Evolutionary conservation across 1,140 invertebrate species (phyloP).

Genomic region (Drosophila mayri): DNA sequence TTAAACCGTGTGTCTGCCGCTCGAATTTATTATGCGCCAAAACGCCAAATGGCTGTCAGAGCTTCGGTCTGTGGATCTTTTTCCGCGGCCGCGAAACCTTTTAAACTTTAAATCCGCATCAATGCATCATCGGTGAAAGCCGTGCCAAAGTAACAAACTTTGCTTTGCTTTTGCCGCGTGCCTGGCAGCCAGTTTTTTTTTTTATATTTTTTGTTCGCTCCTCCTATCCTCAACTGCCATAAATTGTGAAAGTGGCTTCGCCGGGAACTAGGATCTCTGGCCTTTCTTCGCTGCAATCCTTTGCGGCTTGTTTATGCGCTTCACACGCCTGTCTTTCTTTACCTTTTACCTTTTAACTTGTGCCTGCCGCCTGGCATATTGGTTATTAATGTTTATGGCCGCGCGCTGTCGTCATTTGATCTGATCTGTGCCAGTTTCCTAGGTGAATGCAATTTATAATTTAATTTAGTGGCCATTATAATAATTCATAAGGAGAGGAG

Average conservation of each 20-base stretch:
- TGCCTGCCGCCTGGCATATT: conserved; percentile 55
- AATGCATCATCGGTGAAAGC: conserved; percentile 78
- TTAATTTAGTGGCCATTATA: conserved; percentile 61
- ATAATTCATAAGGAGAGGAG: conserved; percentile 52
- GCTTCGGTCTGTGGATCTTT: conserved; percentile 28
- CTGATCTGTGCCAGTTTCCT: conserved; percentile 56
- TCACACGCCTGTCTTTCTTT: conserved; percentile 76
- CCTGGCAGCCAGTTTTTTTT: background rate
- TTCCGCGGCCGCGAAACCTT: conserved; percentile 68
- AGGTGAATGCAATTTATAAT: conserved; percentile 72
- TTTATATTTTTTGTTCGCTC: background rate
- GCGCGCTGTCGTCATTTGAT: conserved; percentile 58
- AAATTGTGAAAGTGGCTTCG: conserved; percentile 76
- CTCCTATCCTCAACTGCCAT: conserved; percentile 51
- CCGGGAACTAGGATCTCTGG: conserved; percentile 46
- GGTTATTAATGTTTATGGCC: conserved; percentile 79
- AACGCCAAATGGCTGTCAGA: conserved; percentile 80
- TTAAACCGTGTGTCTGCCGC: conserved; percentile 78
- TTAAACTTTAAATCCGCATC: conserved; percentile 82
- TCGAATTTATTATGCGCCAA: conserved; percentile 83
- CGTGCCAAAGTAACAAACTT: conserved; percentile 73
- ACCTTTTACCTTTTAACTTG: conserved; percentile 9
- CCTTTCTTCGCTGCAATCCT: conserved; percentile 58
- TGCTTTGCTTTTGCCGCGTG: conserved; percentile 32
- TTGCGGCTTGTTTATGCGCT: conserved; percentile 75